Evolutionary conservation across 2,113 vertebrate genomes (phyloP), one percentile per base, ranked within the genome.

Genomic region (Varanus komodoensis): DNA sequence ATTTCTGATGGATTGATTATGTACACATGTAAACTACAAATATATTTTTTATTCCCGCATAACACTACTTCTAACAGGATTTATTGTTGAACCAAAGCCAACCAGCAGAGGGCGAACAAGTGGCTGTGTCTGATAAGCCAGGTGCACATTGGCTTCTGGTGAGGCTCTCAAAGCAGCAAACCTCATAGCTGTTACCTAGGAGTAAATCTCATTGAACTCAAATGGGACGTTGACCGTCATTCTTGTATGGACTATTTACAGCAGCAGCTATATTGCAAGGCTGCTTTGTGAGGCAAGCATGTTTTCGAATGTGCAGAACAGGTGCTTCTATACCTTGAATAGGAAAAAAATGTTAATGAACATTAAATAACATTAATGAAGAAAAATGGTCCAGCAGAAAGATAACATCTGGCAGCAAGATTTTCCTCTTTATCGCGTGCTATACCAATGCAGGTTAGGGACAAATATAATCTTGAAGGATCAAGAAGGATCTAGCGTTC

Each of bases 91-190:
- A 75, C 61, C 15, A 61, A 52, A 90, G 77, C 27, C 67, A 57
- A n/a, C 50, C 83, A 82, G 79, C 81, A 71, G 50, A 78, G 86
- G 89, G 73, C 44, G 81, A 50, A 69, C 61, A 54, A 77, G 23
- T 69, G 27, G n/a, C n/a, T 14, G 4, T 68, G 29, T 29, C 52
- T 44, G 50, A 74, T 64, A 64, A 81, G 38, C 84, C 25, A 7
- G 44, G 15, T 29, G 50, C 8, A 0, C 34, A 9, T 50, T 48
- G 44, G 11, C n/a, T 54, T 23, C 69, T 38, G 8, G 0, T 8
- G 32, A 38, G 71, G 38, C 14, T 75, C 61, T 29, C 61, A 44
- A 7, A 27, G 69, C 78, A 6, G 67, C 44, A 61, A 88, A n/a
- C 25, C 9, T 11, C 54, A 23, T 19, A 44, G 38, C 38, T 44